Conservation (phyloP, 2,113 vertebrate species). For the Pygoscelis antarcticus region DNA sequence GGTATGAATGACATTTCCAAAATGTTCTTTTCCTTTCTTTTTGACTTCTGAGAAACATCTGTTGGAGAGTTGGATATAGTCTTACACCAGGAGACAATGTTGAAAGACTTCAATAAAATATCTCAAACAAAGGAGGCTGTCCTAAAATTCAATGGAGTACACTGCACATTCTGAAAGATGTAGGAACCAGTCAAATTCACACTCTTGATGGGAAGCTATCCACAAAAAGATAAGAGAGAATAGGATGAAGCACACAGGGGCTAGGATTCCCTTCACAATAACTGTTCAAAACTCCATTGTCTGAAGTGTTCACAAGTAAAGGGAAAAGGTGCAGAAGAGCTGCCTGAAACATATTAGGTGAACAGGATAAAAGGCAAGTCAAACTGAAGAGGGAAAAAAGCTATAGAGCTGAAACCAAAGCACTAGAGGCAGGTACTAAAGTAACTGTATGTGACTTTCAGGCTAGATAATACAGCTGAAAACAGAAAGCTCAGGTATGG, state of each 20-base stretch:
- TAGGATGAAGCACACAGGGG: background rate
- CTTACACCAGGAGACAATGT: background rate
- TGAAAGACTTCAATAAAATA: constrained; percentile 57
- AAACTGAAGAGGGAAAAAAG: background rate
- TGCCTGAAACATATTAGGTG: background rate
- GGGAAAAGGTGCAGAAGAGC: background rate
- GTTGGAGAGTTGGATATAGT: background rate
- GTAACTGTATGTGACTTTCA: background rate
- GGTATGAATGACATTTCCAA: background rate
- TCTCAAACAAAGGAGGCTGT: background rate
- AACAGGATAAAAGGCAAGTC: background rate
- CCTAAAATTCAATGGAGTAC: constrained; percentile 28
- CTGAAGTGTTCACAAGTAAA: constrained; percentile 4
- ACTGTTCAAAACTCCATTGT: background rate
- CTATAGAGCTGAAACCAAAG: background rate
- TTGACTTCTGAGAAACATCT: background rate
- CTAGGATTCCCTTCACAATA: constrained; percentile 34
- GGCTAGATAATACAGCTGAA: background rate
- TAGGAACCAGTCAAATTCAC: background rate
- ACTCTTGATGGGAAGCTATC: background rate
- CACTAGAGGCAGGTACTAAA: background rate
- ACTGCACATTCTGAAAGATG: background rate
- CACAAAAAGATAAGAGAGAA: background rate
- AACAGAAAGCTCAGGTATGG: background rate
- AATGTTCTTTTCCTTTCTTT: constrained; percentile 15